phyloP scores from a whole-genome alignment of 2,797 vertebrate genomes.

The Aldrovandia affinis region DNA sequence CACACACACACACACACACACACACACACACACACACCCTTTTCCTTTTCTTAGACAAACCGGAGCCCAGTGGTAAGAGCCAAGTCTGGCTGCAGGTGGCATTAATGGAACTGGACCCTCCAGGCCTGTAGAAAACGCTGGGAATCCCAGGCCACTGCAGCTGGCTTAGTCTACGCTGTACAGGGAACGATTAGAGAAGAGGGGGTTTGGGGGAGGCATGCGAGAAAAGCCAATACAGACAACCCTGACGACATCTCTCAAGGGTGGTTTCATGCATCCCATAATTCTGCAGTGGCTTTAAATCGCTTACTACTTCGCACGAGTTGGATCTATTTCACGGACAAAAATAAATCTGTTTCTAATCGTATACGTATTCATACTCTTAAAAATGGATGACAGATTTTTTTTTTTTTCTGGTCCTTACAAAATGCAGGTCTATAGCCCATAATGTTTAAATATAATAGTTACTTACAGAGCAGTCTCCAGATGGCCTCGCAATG shows the following conservation, averaged over 20 bases:
- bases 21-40: slow-evolving; percentile 28
- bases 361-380: slow-evolving; percentile 6
- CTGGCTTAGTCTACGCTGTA: slow-evolving; percentile 35
- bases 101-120: slow-evolving; percentile 48
- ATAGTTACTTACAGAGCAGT: slow-evolving; percentile 10
- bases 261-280: slow-evolving; percentile 26
- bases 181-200: slow-evolving; percentile 4
- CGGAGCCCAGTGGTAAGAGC: slow-evolving; percentile 54
- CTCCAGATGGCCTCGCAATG: slow-evolving; percentile 25
- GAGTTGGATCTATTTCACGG: slow-evolving; percentile 16
- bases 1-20: not conserved
- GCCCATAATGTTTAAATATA: not conserved
- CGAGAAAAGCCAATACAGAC: not conserved
- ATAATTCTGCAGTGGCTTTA: slow-evolving; percentile 14
- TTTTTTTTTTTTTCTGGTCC: not conserved
- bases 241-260: slow-evolving; percentile 7
- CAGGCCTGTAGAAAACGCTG: slow-evolving; percentile 52
- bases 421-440: not conserved
- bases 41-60: slow-evolving; percentile 65
- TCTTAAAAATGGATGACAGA: not conserved
- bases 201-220: not conserved
- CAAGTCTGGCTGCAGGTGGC: slow-evolving; percentile 58
- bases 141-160: slow-evolving; percentile 43
- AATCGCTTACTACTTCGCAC: slow-evolving; percentile 7
- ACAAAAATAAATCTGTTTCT: not conserved